A percentile compares a stretch with the other conserved stretches of the same genome.
These are phyloP conservation scores for Cyanoramphus novaezelandiae DNA, from an alignment of 2,113 vertebrate species.

Conservation along the genomic window DNA sequence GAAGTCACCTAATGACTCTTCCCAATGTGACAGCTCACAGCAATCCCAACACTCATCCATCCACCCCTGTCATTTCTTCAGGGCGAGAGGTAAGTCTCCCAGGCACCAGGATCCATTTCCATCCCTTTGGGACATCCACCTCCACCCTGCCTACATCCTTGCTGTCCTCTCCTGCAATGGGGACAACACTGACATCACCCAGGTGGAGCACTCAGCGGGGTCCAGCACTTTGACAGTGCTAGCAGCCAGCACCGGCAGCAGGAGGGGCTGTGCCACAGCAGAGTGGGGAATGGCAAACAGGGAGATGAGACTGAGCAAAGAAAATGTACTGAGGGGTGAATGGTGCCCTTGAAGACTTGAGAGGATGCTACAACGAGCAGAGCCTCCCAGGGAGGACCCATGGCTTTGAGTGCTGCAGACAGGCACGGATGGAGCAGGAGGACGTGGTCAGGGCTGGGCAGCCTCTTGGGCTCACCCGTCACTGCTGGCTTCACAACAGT, in stretches of 20 bases:
- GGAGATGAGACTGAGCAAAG: background rate
- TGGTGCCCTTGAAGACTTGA: background rate
- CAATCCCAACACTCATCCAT: background rate
- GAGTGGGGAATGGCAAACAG: background rate
- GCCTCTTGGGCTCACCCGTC: background rate
- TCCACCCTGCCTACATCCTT: background rate
- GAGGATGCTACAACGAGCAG: background rate
- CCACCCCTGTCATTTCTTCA: rapidly evolving
- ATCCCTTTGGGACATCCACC: background rate
- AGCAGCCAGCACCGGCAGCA: background rate
- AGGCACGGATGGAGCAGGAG: background rate
- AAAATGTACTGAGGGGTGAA: background rate
- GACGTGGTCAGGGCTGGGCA: background rate
- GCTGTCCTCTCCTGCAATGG: background rate
- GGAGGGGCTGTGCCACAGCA: background rate
- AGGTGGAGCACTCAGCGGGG: too few species aligned
- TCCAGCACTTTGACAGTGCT: background rate
- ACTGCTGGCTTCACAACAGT: background rate
- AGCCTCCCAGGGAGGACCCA: background rate
- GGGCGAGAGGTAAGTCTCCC: background rate
- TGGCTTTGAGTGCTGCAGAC: background rate
- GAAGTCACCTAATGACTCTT: background rate
- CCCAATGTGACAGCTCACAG: background rate
- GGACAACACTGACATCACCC: background rate
- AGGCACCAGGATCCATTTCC: background rate